phyloP scores from a whole-genome alignment of 2,797 vertebrate species.

The Hydrophis major region DNA sequence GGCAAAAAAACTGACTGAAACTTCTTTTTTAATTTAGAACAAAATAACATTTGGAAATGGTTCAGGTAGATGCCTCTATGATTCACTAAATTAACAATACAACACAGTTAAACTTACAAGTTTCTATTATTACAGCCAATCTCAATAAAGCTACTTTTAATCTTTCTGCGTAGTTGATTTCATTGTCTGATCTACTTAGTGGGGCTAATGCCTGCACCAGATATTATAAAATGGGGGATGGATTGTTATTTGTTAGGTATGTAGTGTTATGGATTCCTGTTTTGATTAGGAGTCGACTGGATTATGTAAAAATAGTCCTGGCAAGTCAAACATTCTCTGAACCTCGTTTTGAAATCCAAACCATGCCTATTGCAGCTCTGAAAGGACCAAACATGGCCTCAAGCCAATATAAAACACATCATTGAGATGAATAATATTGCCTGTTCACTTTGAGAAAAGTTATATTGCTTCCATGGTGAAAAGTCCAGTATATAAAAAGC shows the following conservation, averaged over 20 bases:
- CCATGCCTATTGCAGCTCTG: background rate
- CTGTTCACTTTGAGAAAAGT: background rate
- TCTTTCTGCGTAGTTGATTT: background rate
- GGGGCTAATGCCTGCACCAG: background rate
- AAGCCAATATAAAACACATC: background rate
- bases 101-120: background rate
- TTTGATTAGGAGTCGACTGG: background rate
- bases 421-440: background rate
- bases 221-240: background rate
- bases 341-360: background rate
- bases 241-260: background rate
- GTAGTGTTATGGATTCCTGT: background rate
- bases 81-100: background rate
- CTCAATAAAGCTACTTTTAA: background rate
- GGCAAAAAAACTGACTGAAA: background rate
- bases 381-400: background rate
- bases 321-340: background rate
- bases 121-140: background rate
- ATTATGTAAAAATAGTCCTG: background rate
- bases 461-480: background rate
- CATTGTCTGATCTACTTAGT: background rate
- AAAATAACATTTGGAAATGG: background rate
- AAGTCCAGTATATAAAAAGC: background rate
- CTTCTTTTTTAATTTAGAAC: background rate
- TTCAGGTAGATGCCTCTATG: background rate